These are phyloP conservation scores for Palloptera scutellata DNA, from an alignment of 2,888 invertebrate genomes.

Conservation along the genomic window DNA sequence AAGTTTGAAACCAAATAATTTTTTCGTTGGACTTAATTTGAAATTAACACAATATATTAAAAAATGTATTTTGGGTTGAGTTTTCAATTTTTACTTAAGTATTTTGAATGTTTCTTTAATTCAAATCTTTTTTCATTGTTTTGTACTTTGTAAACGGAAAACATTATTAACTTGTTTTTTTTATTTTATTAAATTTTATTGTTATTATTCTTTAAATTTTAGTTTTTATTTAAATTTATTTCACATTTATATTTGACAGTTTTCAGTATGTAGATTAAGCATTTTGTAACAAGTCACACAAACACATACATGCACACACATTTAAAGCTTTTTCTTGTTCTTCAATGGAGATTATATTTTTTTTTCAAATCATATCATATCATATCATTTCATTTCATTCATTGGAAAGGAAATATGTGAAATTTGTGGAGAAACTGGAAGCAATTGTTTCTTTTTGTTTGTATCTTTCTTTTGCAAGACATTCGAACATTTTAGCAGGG, in stretches of 20 bases:
- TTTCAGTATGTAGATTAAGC: constrained; percentile 39
- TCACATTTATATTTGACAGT: constrained; percentile 25
- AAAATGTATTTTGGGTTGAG: constrained; percentile 24
- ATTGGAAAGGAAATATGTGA: neutral
- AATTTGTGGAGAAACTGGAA: constrained; percentile 19
- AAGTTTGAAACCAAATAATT: too few species aligned
- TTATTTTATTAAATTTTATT: neutral
- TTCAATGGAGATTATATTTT: neutral
- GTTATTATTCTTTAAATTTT: neutral
- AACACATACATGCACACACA: constrained; percentile 23
- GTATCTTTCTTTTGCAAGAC: neutral
- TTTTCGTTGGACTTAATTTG: constrained; percentile 30
- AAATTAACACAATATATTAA: neutral
- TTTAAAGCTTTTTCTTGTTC: constrained; percentile 28
- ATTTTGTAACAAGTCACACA: constrained; percentile 39
- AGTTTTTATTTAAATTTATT: constrained; percentile 4
- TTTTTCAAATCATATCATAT: too few species aligned
- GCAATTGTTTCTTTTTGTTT: constrained; percentile 19
- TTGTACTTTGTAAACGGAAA: constrained; percentile 13
- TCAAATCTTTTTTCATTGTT: constrained; percentile 25
- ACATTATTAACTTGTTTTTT: constrained; percentile 2
- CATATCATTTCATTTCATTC: too few species aligned
- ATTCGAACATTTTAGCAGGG: neutral
- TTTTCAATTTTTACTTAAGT: constrained; percentile 16
- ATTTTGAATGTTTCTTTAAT: constrained; percentile 17